Percentiles rank a stretch among this genome's conserved stretches.
These are phyloP conservation scores for Megaceryle torquata DNA, from an alignment of 2,113 vertebrate species.

Conservation along the genomic window DNA sequence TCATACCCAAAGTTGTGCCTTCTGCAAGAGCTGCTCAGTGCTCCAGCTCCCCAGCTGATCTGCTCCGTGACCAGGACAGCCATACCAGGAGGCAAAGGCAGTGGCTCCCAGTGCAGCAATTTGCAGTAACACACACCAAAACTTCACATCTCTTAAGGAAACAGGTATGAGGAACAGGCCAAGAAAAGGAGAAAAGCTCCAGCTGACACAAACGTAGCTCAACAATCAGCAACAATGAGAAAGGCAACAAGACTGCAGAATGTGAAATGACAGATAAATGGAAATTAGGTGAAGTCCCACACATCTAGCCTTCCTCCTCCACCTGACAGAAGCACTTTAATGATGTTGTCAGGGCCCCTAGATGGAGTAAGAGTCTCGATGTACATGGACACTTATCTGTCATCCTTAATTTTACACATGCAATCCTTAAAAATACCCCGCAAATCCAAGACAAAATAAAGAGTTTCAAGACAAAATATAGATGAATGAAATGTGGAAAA, in stretches of 20 bases:
- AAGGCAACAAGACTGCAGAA: neutral
- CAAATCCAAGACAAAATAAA: slow-evolving; percentile 7
- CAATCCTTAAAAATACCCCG: neutral
- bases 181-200: neutral
- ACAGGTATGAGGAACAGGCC: neutral
- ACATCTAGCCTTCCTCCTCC: neutral
- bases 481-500: slow-evolving; percentile 33
- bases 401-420: neutral
- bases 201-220: neutral
- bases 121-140: neutral
- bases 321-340: neutral
- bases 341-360: slow-evolving; percentile 26
- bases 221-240: neutral
- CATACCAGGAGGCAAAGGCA: neutral
- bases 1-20: neutral
- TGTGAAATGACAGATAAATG: neutral
- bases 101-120: neutral
- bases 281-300: neutral
- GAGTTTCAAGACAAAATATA: neutral
- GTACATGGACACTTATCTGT: neutral
- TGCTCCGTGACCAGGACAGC: neutral
- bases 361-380: slow-evolving; percentile 19
- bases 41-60: neutral
- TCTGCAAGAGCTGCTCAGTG: rapidly evolving
- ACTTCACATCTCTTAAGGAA: neutral